Percentiles rank a stretch among this genome's conserved stretches.
phyloP scores from a whole-genome alignment of 2,888 invertebrate genomes.

The Daptonema setosum region DNA sequence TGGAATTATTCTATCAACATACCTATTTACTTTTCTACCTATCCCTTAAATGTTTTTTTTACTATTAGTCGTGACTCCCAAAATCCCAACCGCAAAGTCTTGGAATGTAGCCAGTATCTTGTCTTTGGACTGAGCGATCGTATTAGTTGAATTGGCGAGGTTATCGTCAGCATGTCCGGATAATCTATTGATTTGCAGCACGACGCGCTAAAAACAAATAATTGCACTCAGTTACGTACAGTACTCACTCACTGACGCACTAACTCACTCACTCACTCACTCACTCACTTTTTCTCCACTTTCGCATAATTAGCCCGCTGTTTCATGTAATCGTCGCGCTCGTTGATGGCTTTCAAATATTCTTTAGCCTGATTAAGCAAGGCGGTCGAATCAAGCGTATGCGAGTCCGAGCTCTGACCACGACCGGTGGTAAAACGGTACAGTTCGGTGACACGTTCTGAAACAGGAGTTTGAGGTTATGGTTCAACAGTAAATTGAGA shows the following conservation, averaged over 20 bases:
- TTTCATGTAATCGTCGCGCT: constrained; percentile 20
- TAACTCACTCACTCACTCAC: constrained; percentile 5
- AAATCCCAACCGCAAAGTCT: background rate
- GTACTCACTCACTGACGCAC: background rate
- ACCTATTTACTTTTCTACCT: background rate
- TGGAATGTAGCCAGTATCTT: background rate
- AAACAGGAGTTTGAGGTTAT: too few species aligned
- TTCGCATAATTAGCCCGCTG: constrained; percentile 17
- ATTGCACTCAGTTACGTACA: background rate
- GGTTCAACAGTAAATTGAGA: too few species aligned
- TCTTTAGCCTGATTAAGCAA: constrained; percentile 22
- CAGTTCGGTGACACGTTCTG: constrained; percentile 10
- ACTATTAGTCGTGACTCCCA: background rate
- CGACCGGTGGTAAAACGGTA: constrained; percentile 7
- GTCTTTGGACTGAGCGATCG: background rate
- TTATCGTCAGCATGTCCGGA: constrained; percentile 14
- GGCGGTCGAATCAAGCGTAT: background rate
- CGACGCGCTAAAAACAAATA: constrained; percentile 11
- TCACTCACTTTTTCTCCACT: constrained; percentile 11
- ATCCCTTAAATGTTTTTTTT: background rate
- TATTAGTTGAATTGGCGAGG: constrained; percentile 7
- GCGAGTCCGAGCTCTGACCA: too few species aligned
- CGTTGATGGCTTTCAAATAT: constrained; percentile 23
- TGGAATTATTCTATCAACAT: background rate
- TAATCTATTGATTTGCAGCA: constrained; percentile 14